Base-by-base conservation (phyloP, 2,113 vertebrate genomes). In the Phodopus roborovskii region DNA sequence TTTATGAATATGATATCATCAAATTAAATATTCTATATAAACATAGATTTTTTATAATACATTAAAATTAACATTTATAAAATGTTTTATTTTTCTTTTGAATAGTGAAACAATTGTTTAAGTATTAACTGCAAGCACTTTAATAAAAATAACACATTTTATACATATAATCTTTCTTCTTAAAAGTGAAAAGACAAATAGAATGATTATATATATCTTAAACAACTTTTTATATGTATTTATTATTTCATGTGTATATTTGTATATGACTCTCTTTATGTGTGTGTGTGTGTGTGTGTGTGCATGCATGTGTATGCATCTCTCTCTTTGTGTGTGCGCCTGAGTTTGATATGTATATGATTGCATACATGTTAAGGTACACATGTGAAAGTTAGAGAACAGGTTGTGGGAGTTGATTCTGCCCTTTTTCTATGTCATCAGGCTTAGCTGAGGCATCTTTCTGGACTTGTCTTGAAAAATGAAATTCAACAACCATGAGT, bases 71-170 rank as follows among this genome's bases (percentile, higher is more conserved):
- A 24, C 11, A 42, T 91, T 88, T 81, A 70, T 92, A 30, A 60
- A 84, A 90, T 90, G 87, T 93, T 56, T 30, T 33, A n/a, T 68
- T n/a, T 92, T 93, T 91, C 8, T n/a, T 92, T 94, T 88, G 24
- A 93, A 64, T 70, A 86, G 33, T 92, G 66, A 90, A 53, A 85
- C n/a, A 90, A 50, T 2, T 89, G n/a, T 89, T 64, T 22, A 86
- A 45, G 22, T 83, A 86, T 4, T 89, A 15, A 77, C 16, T 94
- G 6, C 5, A 83, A 90, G 30, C 8, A 81, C 30, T 62, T 84
- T 62, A 71, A 92, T n/a, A 88, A 86, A 91, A 96, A 60, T 12
- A 85, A 16, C 22, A 50, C 3, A 77, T 62, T 39, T 68, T 42
- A 3, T 92, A 5, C 3, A 48, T n/a, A 82, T 45, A 58, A 33